phyloP scores from a whole-genome alignment of 2,113 vertebrate genomes.

The Pelecanus crispus region DNA sequence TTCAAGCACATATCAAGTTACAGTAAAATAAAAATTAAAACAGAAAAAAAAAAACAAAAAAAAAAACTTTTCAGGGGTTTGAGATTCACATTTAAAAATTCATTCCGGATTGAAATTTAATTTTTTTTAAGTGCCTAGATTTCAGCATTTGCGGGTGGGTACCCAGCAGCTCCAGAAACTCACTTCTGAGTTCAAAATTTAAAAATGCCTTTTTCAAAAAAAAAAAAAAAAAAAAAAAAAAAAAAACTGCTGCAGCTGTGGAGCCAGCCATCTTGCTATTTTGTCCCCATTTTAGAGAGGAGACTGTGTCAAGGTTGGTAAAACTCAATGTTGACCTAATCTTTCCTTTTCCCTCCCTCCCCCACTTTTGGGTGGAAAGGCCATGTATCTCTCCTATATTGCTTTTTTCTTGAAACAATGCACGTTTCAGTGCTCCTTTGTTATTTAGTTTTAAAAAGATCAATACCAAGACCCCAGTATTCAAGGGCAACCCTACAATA shows the following conservation, averaged over 20 bases:
- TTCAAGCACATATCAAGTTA: background rate
- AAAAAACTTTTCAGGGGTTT: background rate
- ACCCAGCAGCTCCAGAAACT: background rate
- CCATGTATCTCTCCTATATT: conserved; percentile 47
- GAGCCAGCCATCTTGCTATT: conserved; percentile 74
- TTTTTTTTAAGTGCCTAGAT: background rate
- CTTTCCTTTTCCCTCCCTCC: conserved; percentile 47
- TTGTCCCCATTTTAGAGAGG: conserved; percentile 73
- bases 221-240: background rate
- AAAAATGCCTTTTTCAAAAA: conserved; percentile 26
- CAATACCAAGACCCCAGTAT: conserved; percentile 64
- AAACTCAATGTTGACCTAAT: conserved; percentile 69
- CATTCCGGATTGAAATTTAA: conserved; percentile 15
- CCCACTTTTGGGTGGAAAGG: conserved; percentile 53
- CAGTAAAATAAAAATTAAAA: conserved; percentile 12
- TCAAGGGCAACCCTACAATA: conserved; percentile 69
- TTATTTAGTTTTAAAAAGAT: conserved; percentile 65
- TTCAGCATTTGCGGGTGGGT: background rate
- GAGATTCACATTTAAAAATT: conserved; percentile 54
- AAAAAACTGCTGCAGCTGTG: conserved; percentile 61
- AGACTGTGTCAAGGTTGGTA: conserved; percentile 64
- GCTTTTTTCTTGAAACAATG: conserved; percentile 30
- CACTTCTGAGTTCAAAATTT: conserved; percentile 21
- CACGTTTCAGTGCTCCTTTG: conserved; percentile 51
- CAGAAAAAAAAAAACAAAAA: background rate